phyloP scores from a whole-genome alignment of 35 echinoderm and acorn worm species.

The Heliocidaris tuberculata region DNA sequence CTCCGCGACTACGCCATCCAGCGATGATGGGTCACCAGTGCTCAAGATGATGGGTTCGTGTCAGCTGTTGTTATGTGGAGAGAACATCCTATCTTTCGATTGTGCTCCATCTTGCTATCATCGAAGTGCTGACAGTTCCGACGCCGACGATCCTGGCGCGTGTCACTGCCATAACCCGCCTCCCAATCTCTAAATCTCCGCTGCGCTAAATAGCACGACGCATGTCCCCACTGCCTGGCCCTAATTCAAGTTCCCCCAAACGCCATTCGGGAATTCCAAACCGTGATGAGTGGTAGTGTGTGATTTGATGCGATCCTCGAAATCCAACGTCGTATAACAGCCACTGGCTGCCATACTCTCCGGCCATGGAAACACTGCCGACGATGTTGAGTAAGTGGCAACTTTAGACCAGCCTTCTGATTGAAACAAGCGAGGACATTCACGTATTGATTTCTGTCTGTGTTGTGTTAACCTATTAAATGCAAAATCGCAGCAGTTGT shows the following conservation, averaged over 20 bases:
- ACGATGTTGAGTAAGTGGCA: too few species aligned
- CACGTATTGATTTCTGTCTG: too few species aligned
- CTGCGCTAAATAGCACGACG: background rate
- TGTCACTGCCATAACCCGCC: background rate
- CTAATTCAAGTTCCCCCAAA: background rate
- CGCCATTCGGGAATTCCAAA: too few species aligned
- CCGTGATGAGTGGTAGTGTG: too few species aligned
- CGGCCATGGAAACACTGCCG: too few species aligned
- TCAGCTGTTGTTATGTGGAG: constrained; percentile 8
- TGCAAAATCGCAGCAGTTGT: too few species aligned
- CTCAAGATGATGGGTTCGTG: background rate
- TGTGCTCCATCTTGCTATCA: constrained; percentile 39
- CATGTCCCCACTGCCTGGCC: background rate
- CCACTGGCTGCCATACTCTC: too few species aligned
- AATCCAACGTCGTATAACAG: too few species aligned
- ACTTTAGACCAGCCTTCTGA: too few species aligned
- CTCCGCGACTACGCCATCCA: background rate
- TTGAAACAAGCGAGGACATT: too few species aligned
- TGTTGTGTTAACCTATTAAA: too few species aligned
- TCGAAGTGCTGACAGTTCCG: constrained; percentile 47
- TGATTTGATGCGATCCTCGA: too few species aligned
- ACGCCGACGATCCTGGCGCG: constrained; percentile 36
- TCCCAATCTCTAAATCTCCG: constrained; percentile 23
- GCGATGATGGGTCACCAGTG: background rate
- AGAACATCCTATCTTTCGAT: background rate